Base-by-base conservation (phyloP, 1,140 invertebrate genomes). In the Apis mellifera region DNA sequence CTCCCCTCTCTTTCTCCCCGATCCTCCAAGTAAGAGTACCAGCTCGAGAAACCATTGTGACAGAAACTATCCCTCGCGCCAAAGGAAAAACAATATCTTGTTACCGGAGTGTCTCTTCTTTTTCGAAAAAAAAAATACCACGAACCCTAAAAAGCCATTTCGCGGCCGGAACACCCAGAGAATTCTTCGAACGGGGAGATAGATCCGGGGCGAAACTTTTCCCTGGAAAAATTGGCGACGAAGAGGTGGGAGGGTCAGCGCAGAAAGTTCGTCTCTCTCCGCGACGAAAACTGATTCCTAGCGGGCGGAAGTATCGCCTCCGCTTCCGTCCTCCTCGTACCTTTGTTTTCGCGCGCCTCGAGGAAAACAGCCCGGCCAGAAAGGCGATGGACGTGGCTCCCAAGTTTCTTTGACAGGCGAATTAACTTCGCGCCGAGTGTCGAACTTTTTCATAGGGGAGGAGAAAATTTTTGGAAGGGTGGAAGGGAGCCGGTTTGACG, bases 91-190 rank as follows among this genome's bases (percentile, higher is more conserved):
- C 86, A 68, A 87, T 87, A 87, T 85, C 86, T 87, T 85, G 85
- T 86, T 84, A 78, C 85, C 42, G 32, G 54, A 80, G 68, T 42
- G 50, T 2, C 13, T 62, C 60, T 48, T 74, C 73, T 69, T 86
- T 79, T 32, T 79, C 65, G 73, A 70, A 57, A 26, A 42, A 42
- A 42, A 42, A 42, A 42, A 42, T 64, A 60, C 75, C 72, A 57
- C 64, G 64, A 85, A 82, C 74, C 86, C 57, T 57, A 77, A 79
- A 85, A 88, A 88, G 86, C 80, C 83, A 87, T 88, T 87, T 85
- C 82, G 72, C 80, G 79, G 75, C 32, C 52, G 69, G 64, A 87
- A 84, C 78, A 85, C 85, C 79, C 78, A 72, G 83, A 73, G 78
- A 79, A 78, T 82, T 79, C 70, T 80, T 70, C 75, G 57, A 59